Evolutionary conservation across 2,888 invertebrate genomes (phyloP).

Genomic region (Archips xylosteana): DNA sequence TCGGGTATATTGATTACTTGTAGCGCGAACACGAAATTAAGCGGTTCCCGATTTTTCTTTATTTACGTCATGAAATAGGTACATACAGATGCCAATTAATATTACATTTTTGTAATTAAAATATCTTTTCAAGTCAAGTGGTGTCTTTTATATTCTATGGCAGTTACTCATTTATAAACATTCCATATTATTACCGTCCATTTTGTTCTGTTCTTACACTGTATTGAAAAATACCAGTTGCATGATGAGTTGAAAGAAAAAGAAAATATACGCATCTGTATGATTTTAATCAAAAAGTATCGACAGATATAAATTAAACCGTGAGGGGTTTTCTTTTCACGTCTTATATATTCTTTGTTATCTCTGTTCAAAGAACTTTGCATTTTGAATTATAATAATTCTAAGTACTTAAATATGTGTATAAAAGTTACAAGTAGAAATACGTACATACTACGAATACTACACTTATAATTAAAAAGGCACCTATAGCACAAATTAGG

Average conservation of each 20-base stretch:
- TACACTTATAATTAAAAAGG: slow-evolving; percentile 24
- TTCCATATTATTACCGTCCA: slow-evolving; percentile 3
- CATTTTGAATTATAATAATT: background rate
- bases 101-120: too few relatives aligned
- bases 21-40: too few relatives aligned
- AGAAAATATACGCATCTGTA: background rate
- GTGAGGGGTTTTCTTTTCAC: background rate
- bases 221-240: background rate
- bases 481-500: slow-evolving; percentile 41
- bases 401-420: background rate
- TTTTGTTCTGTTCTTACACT: background rate
- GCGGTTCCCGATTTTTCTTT: background rate
- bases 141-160: background rate
- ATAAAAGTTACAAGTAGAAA: slow-evolving; percentile 4
- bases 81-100: too few relatives aligned
- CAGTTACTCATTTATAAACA: background rate
- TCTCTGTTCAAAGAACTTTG: background rate
- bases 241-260: background rate
- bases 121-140: too few relatives aligned
- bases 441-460: slow-evolving; percentile 10
- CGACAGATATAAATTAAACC: background rate
- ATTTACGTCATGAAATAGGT: background rate
- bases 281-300: too few relatives aligned
- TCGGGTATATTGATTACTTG: too few relatives aligned
- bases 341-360: background rate